These are phyloP conservation scores for Nibea coibor DNA, from an alignment of 2,113 vertebrate genomes.

Conservation along the genomic window DNA sequence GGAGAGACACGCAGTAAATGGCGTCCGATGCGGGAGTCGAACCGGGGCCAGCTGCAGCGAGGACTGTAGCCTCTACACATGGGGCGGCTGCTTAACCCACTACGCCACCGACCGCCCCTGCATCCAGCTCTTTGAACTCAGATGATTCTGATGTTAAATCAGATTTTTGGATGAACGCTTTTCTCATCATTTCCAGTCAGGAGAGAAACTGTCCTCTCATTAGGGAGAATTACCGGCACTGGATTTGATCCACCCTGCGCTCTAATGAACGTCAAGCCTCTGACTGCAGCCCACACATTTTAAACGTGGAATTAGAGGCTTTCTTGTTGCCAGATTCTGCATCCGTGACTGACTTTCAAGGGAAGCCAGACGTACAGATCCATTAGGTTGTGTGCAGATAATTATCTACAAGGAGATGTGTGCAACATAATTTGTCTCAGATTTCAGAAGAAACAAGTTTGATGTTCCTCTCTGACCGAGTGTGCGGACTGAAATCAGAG, in stretches of 20 bases:
- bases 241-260: neutral
- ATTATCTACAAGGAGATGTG: neutral
- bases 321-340: neutral
- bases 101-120: too few relatives aligned
- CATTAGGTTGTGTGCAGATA: neutral
- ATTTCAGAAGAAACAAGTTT: neutral
- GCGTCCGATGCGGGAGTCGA: too few relatives aligned
- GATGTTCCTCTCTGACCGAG: neutral
- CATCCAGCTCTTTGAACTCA: too few relatives aligned
- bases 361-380: neutral
- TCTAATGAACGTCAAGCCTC: slow-evolving; percentile 18
- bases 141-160: neutral
- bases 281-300: neutral
- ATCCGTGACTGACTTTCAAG: neutral
- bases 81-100: too few relatives aligned
- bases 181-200: neutral
- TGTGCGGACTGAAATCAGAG: neutral
- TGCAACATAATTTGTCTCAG: neutral
- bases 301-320: neutral
- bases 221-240: neutral
- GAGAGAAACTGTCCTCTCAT: slow-evolving; percentile 6
- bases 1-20: too few relatives aligned
- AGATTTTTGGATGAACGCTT: neutral
- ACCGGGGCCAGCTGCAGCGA: too few relatives aligned
- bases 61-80: too few relatives aligned